Base-by-base conservation (phyloP, 37 sponge, comb jelly and placozoan genomes). In the Chondrilla cf. caribensis region DNA sequence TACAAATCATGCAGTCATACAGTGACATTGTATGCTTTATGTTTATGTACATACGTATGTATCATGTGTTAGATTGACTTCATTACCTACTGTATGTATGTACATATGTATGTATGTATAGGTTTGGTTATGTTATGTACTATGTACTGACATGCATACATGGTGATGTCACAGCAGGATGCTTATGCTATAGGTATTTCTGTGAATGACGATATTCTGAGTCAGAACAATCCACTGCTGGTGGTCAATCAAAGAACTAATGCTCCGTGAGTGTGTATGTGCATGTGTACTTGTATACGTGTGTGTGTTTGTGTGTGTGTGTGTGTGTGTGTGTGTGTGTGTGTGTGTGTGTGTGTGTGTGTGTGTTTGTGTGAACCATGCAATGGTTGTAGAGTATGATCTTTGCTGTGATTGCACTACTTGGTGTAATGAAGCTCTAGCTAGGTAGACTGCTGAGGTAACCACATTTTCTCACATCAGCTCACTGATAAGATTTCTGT, bases 131-230 rank as follows among this genome's bases (percentile, higher is more conserved):
- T 47, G 51, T 47, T n/a, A n/a, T n/a, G n/a, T n/a, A n/a, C n/a
- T 25, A 59, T 59, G 22, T 6, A 59, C 60, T 6, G 4, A 6
- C 60, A 2, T 59, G 25, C 25, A 26, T 25, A 59, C 60, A 59
- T 6, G 3, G 3, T 8, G 60, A 59, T 59, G 22, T 2, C 60
- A 59, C 22, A 59, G 25, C 22, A 26, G 7, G 25, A 2, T 26
- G 7, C 7, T 59, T 47, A 47, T 47, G 6, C 11, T 4, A 19
- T 59, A 94, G 96, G 96, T 44, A 97, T 98, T 41, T 96, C 97
- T 67, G 96, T 98, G 32, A 98, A 84, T 82, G 90, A 95, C 71
- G 99, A 98, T 58, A 86, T 98, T 17, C 82, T 98, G 36, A 87
- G 83, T 81, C 90, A 90, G 25, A 65, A 83, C 58, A 98, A 98